These are phyloP conservation scores for Marronus borbonicus DNA, from an alignment of 2,888 invertebrate species.

Conservation along the genomic window DNA sequence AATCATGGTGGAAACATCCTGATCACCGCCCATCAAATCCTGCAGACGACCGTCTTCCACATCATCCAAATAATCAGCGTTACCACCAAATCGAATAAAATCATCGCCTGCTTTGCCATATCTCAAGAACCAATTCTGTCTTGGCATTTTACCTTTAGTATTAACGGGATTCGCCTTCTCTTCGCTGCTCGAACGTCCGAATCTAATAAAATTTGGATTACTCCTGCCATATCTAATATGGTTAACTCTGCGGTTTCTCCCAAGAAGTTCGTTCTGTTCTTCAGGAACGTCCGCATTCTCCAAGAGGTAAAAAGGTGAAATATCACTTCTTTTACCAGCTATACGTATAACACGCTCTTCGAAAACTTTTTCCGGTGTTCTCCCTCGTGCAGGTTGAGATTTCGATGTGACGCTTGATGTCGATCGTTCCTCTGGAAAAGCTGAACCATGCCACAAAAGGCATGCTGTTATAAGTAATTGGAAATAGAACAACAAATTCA, in stretches of 20 bases:
- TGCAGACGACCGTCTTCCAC: too few species aligned
- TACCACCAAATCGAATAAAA: conserved; percentile 23
- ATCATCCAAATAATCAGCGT: too few species aligned
- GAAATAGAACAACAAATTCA: too few species aligned
- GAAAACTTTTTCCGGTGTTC: not conserved
- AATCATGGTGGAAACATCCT: too few species aligned
- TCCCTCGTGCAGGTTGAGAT: too few species aligned
- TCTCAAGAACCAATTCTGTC: not conserved
- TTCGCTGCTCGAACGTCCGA: not conserved
- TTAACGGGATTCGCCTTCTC: not conserved
- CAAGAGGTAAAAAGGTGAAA: not conserved
- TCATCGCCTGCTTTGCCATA: not conserved
- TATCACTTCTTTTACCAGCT: not conserved
- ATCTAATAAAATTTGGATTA: conserved; percentile 15
- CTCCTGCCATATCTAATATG: conserved; percentile 20
- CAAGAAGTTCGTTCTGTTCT: too few species aligned
- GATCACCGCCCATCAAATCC: too few species aligned
- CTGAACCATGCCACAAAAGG: too few species aligned
- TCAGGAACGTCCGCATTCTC: too few species aligned
- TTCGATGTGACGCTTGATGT: too few species aligned
- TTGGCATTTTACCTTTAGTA: not conserved
- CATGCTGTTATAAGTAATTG: too few species aligned
- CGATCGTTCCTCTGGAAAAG: too few species aligned
- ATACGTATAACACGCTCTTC: not conserved
- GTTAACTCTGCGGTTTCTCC: not conserved